Evolutionary conservation across 2,797 vertebrate genomes (phyloP).

Genomic region (Malurus leucopterus): DNA sequence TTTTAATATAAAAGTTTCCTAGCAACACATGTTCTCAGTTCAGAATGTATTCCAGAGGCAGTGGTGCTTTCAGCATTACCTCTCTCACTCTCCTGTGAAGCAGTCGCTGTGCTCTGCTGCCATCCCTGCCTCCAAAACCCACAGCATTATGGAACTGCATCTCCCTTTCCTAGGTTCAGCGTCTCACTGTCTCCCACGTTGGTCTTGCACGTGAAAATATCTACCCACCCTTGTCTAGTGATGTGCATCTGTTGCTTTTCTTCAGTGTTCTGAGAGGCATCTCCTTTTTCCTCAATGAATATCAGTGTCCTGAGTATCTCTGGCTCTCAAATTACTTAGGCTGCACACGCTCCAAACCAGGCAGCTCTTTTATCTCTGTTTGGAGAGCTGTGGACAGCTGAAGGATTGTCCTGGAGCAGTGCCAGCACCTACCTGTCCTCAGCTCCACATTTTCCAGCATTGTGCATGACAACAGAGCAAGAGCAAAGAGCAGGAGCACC

Average conservation of each 20-base stretch:
- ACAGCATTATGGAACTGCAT: not conserved
- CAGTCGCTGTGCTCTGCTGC: not conserved
- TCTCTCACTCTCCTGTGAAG: not conserved
- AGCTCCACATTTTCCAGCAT: not conserved
- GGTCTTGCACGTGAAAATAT: not conserved
- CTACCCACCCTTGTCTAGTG: not conserved
- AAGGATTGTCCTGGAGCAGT: not conserved
- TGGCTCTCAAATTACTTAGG: not conserved
- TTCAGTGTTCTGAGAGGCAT: not conserved
- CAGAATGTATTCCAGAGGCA: not conserved
- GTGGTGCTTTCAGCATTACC: not conserved
- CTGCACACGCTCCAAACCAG: not conserved
- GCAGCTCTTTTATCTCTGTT: not conserved
- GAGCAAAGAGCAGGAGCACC: not conserved
- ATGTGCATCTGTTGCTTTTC: not conserved
- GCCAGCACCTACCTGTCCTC: accelerated
- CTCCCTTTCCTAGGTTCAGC: not conserved
- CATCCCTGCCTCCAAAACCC: not conserved
- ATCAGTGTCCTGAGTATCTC: not conserved
- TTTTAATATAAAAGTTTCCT: slow-evolving; percentile 53
- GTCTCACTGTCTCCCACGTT: not conserved
- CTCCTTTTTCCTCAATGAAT: not conserved
- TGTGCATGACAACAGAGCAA: not conserved
- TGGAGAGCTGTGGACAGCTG: not conserved
- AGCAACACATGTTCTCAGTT: slow-evolving; percentile 25